Percentiles rank a stretch among this genome's conserved stretches.
Evolutionary conservation across 1,140 invertebrate genomes (phyloP).

Genomic region (Drosophila sechellia): DNA sequence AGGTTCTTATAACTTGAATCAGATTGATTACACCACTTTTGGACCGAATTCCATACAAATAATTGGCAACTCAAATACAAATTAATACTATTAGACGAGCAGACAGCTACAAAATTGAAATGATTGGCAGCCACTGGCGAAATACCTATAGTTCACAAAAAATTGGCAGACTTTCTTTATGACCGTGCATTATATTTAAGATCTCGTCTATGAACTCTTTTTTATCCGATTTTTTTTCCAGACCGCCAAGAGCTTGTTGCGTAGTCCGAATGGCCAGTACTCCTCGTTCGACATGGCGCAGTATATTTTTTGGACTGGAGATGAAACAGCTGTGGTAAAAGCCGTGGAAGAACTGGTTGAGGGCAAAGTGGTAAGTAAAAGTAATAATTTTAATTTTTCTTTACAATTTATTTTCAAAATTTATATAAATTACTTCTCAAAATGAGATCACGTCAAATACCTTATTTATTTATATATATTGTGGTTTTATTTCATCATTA

Average conservation of each 20-base stretch:
- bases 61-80: slow-evolving; percentile 29
- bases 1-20: slow-evolving; percentile 61
- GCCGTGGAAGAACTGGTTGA: slow-evolving; percentile 90
- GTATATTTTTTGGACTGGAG: slow-evolving; percentile 91
- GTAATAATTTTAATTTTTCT: neutral
- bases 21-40: neutral
- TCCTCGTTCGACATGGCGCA: slow-evolving; percentile 90
- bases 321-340: slow-evolving; percentile 89
- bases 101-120: neutral
- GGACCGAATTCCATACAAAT: neutral
- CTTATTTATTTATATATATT: too few relatives aligned
- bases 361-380: slow-evolving; percentile 88
- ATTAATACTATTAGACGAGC: neutral
- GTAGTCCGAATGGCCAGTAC: slow-evolving; percentile 87
- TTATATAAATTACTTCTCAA: neutral
- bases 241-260: slow-evolving; percentile 79
- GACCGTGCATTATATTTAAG: neutral
- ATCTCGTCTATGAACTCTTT: neutral
- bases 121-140: neutral
- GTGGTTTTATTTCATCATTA: neutral
- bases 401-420: neutral
- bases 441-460: neutral
- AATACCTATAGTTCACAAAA: neutral
- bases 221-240: slow-evolving; percentile 30
- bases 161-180: neutral